Percentiles rank a stretch among this genome's conserved stretches.
phyloP scores from a whole-genome alignment of 2,888 invertebrate genomes.

The Matsumyia berberina region DNA sequence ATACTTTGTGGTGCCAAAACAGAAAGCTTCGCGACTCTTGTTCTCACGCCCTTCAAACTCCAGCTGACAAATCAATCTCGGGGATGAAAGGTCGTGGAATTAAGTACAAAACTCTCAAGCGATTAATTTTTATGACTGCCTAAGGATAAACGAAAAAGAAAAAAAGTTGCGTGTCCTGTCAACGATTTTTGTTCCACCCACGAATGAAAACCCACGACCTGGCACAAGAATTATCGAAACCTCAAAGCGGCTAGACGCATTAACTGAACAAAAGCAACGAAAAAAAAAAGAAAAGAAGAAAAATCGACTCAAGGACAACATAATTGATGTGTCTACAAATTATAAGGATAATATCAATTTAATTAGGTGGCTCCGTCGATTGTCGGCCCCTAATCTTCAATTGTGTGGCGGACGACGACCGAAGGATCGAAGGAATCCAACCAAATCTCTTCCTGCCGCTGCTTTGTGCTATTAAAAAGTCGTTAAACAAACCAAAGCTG shows the following conservation, averaged over 20 bases:
- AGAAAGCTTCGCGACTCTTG: too few species aligned
- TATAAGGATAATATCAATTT: conserved; percentile 71
- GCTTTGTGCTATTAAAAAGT: conserved; percentile 58
- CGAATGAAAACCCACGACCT: background rate
- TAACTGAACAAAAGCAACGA: conserved; percentile 48
- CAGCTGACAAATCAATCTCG: too few species aligned
- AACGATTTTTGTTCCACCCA: background rate
- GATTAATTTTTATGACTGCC: background rate
- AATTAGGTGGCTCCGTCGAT: conserved; percentile 58
- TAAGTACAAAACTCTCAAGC: too few species aligned
- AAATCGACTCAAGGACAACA: conserved; percentile 63
- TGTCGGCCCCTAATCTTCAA: conserved; percentile 15
- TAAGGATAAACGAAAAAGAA: background rate
- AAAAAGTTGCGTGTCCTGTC: conserved; percentile 30
- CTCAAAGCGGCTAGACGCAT: conserved; percentile 69
- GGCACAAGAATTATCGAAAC: conserved; percentile 42
- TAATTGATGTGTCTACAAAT: conserved; percentile 72
- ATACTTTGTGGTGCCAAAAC: too few species aligned
- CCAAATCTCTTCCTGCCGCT: background rate
- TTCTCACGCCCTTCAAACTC: too few species aligned
- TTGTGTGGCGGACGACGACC: conserved; percentile 14
- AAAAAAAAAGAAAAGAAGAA: conserved; percentile 9
- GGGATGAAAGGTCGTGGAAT: too few species aligned
- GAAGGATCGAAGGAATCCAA: too few species aligned
- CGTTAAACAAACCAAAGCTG: conserved; percentile 45